Percentiles rank a stretch among this genome's conserved stretches.
Evolutionary conservation across 2,888 invertebrate genomes (phyloP).

Genomic region (Drosophila borborema): DNA sequence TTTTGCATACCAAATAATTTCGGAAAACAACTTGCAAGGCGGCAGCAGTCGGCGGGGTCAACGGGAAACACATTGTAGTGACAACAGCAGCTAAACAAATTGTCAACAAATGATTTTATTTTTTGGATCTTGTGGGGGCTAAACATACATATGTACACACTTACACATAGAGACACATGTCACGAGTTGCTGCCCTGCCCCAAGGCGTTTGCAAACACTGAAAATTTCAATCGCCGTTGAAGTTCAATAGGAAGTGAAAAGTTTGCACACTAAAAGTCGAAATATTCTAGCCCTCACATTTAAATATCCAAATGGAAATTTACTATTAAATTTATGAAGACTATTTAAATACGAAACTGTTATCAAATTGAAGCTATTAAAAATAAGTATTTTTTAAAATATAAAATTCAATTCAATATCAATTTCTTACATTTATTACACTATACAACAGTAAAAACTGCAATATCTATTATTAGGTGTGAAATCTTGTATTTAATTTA

Average conservation of each 20-base stretch:
- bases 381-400: too few relatives aligned
- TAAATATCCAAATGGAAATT: too few relatives aligned
- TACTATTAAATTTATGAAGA: too few relatives aligned
- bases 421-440: too few relatives aligned
- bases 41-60: conserved; percentile 5
- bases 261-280: conserved; percentile 19
- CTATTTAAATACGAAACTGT: too few relatives aligned
- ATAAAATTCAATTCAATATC: too few relatives aligned
- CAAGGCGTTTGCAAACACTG: conserved; percentile 58
- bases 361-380: too few relatives aligned
- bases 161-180: conserved; percentile 46
- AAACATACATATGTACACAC: conserved; percentile 29
- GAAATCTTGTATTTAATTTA: background rate
- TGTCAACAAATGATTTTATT: conserved; percentile 80
- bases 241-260: conserved; percentile 49
- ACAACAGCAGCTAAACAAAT: conserved; percentile 80
- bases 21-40: conserved; percentile 68
- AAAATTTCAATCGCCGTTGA: conserved; percentile 68
- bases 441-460: too few relatives aligned
- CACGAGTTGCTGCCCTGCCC: conserved; percentile 52
- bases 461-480: background rate
- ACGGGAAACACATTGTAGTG: conserved; percentile 64
- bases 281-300: conserved; percentile 20
- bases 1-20: conserved; percentile 82
- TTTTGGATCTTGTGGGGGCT: conserved; percentile 53